A percentile compares a stretch with the other conserved stretches of the same genome.
Evolutionary conservation across 1,140 invertebrate species (phyloP).

Genomic region (Harlomillsia oculata): DNA sequence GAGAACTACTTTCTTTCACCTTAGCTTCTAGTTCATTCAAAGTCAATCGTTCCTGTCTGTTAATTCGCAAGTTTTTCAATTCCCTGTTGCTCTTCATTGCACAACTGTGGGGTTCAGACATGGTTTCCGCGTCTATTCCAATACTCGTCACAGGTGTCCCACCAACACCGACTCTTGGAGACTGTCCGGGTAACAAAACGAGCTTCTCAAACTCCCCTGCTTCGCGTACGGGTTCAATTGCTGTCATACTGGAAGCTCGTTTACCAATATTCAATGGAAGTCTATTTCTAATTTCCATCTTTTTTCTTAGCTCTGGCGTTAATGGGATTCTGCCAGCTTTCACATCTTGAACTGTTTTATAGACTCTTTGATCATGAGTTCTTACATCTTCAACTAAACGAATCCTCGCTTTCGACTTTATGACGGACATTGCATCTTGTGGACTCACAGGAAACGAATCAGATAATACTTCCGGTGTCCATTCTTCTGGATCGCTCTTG

Average conservation of each 20-base stretch:
- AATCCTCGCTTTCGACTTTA: conserved; percentile 2
- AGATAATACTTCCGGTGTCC: conserved; percentile 59
- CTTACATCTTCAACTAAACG: conserved; percentile 9
- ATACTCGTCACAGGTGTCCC: too few relatives aligned
- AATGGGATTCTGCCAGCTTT: conserved; percentile 24
- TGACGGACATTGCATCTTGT: conserved; percentile 35
- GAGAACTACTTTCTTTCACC: not conserved
- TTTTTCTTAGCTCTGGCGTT: conserved; percentile 19
- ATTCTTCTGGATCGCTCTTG: conserved; percentile 55
- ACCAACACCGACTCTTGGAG: too few relatives aligned
- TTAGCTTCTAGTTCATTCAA: not conserved
- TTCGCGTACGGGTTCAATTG: not conserved
- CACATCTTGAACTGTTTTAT: conserved; percentile 10
- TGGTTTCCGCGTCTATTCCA: too few relatives aligned
- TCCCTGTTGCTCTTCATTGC: too few relatives aligned
- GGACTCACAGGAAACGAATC: conserved; percentile 68
- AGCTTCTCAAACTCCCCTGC: conserved; percentile 23
- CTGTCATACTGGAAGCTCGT: not conserved
- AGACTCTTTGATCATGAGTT: conserved; percentile 10
- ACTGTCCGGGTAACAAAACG: too few relatives aligned
- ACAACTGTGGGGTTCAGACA: too few relatives aligned
- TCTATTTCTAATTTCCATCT: conserved; percentile 21
- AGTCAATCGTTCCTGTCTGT: not conserved
- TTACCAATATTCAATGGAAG: conserved; percentile 9
- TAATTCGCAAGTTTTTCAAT: not conserved